phyloP scores from a whole-genome alignment of 1,140 invertebrate genomes.

The Bombus cullumanus region DNA sequence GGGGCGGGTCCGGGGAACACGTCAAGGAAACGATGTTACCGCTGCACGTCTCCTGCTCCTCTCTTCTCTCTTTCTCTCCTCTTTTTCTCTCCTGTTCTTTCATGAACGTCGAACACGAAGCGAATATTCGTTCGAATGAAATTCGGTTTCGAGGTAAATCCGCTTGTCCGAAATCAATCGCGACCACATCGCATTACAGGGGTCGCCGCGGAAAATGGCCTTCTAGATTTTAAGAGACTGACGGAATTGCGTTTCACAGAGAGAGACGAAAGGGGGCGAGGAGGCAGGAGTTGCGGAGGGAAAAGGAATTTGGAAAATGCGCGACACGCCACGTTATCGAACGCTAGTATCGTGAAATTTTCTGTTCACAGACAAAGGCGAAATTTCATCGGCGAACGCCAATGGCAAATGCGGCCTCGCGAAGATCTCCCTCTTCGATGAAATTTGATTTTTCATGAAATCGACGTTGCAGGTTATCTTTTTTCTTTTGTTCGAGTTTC shows the following conservation, averaged over 20 bases:
- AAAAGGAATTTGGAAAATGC: constrained; percentile 40
- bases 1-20: neutral
- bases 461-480: neutral
- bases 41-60: neutral
- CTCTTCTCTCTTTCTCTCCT: neutral
- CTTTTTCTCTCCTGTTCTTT: neutral
- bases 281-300: too few species aligned
- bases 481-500: neutral
- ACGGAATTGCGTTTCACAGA: constrained; percentile 4
- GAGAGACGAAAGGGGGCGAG: too few species aligned
- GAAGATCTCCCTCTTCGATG: neutral
- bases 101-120: neutral
- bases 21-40: constrained; percentile 47
- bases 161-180: constrained; percentile 48
- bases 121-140: constrained; percentile 34
- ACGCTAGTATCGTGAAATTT: neutral
- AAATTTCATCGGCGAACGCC: constrained; percentile 9
- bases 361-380: neutral
- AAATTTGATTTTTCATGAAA: constrained; percentile 32
- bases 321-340: neutral
- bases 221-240: constrained; percentile 41
- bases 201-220: constrained; percentile 33
- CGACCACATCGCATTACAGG: constrained; percentile 37
- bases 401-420: neutral
- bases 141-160: constrained; percentile 46